phyloP scores from a whole-genome alignment of 2,888 invertebrate genomes.

The Alloplasta piceator region DNA sequence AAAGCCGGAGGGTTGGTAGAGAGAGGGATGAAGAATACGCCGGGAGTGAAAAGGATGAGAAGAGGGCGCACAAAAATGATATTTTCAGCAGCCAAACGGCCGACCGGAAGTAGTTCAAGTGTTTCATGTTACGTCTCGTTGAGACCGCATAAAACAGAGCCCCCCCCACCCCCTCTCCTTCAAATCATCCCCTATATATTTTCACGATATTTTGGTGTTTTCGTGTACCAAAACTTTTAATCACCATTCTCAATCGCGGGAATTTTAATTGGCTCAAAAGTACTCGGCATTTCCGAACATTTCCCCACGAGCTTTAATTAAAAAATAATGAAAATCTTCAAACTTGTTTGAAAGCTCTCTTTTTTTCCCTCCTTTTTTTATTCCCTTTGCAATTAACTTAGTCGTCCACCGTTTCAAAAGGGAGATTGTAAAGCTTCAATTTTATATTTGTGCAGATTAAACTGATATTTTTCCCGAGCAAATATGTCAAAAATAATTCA shows the following conservation, averaged over 20 bases:
- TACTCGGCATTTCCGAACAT: constrained; percentile 43
- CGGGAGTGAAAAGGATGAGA: constrained; percentile 54
- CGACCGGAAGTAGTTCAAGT: constrained; percentile 70
- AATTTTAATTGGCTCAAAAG: constrained; percentile 56
- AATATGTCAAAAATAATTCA: too few relatives aligned
- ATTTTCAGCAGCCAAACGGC: constrained; percentile 61
- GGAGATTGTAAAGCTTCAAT: too few relatives aligned
- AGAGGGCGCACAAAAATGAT: constrained; percentile 59
- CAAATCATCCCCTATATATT: constrained; percentile 31
- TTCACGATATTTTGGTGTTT: constrained; percentile 58
- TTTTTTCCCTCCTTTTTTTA: not conserved
- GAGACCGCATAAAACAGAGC: constrained; percentile 28
- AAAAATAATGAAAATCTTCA: not conserved
- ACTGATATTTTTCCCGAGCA: too few relatives aligned
- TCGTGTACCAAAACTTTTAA: constrained; percentile 58
- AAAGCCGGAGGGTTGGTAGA: constrained; percentile 49
- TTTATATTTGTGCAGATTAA: too few relatives aligned
- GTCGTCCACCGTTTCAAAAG: too few relatives aligned
- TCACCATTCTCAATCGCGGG: constrained; percentile 53
- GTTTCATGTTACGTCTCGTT: constrained; percentile 66
- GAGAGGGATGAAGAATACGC: constrained; percentile 26
- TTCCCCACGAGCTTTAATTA: constrained; percentile 23
- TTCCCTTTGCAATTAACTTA: too few relatives aligned
- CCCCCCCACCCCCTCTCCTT: not conserved
- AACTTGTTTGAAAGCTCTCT: constrained; percentile 20